Conservation (phyloP, 2,797 vertebrate species). For the Chloroceryle inda region DNA sequence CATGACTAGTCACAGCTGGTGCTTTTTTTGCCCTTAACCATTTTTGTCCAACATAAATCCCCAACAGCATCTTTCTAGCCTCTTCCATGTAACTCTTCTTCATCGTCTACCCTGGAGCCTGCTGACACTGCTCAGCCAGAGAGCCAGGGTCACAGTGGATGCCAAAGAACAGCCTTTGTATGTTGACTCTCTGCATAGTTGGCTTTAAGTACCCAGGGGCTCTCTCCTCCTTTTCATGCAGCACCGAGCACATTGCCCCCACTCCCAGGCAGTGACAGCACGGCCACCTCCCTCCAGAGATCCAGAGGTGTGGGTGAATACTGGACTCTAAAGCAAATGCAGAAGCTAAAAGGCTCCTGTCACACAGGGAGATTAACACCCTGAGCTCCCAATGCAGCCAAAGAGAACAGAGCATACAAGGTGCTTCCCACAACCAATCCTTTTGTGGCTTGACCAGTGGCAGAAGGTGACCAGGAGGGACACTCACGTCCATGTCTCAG, state of each 20-base stretch:
- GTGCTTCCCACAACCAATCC: background rate
- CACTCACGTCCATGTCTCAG: background rate
- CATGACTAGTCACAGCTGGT: background rate
- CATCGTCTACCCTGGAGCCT: background rate
- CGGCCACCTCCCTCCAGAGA: accelerated
- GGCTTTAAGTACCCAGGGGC: background rate
- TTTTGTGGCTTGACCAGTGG: background rate
- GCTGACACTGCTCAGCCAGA: background rate
- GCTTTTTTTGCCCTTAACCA: background rate
- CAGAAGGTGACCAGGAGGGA: background rate
- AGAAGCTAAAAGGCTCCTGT: background rate
- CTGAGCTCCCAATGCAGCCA: background rate
- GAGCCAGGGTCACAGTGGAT: background rate
- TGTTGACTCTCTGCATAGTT: background rate
- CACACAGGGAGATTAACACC: background rate
- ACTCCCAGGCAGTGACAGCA: background rate
- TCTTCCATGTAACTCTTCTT: background rate
- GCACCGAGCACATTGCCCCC: accelerated
- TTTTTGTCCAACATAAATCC: too few species aligned
- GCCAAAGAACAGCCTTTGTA: background rate
- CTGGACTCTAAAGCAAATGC: accelerated
- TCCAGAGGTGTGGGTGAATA: accelerated
- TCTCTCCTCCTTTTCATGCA: background rate
- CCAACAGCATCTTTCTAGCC: background rate
- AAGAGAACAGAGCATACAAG: accelerated